Evolutionary conservation across 2,888 invertebrate genomes (phyloP).

Genomic region (Hanleya hanleyi): DNA sequence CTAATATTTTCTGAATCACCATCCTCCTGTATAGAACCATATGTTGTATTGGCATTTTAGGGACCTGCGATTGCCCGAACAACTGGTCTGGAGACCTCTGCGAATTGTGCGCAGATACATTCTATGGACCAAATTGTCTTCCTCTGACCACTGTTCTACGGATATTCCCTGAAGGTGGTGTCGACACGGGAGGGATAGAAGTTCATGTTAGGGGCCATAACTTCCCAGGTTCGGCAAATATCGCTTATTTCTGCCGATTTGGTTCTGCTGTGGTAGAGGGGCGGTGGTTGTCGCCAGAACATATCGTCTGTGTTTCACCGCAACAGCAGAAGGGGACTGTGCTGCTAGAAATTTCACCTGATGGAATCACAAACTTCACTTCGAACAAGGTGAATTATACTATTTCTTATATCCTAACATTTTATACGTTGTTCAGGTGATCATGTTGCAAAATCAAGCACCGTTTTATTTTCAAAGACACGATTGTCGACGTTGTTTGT

Average conservation of each 20-base stretch:
- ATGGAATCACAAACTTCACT: conserved; percentile 16
- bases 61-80: conserved; percentile 25
- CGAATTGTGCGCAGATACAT: conserved; percentile 24
- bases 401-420: no score
- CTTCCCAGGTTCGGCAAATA: conserved; percentile 35
- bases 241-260: conserved; percentile 36
- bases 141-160: conserved; percentile 14
- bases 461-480: no score
- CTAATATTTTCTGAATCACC: no score
- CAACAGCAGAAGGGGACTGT: conserved; percentile 15
- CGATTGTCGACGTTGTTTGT: no score
- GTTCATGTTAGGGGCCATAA: conserved; percentile 44
- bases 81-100: conserved; percentile 35
- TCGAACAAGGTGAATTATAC: conserved; percentile 18
- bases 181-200: conserved; percentile 26
- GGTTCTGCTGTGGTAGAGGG: conserved; percentile 30
- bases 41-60: conserved; percentile 8
- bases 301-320: conserved; percentile 27
- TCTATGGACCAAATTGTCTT: conserved; percentile 31
- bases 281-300: conserved; percentile 28
- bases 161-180: conserved; percentile 22
- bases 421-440: no score
- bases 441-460: no score
- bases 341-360: conserved; percentile 23
- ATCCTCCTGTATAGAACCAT: no score